Evolutionary conservation across 2,797 vertebrate species (phyloP).

Genomic region (Rhinichthys osculus): DNA sequence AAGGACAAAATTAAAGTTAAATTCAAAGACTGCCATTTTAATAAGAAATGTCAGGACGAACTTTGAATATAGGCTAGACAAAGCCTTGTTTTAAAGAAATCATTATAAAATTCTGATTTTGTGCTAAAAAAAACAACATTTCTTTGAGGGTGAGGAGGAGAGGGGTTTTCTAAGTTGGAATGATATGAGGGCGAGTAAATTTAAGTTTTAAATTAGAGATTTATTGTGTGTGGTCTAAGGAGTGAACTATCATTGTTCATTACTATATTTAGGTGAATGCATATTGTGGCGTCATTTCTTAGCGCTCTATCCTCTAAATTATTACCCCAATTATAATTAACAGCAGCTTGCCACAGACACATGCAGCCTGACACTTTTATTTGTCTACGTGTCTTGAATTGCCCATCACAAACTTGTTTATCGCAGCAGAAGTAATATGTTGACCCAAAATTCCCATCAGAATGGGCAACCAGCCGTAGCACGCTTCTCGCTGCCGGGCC

Average conservation of each 20-base stretch:
- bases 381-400: constrained; percentile 3
- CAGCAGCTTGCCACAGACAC: background rate
- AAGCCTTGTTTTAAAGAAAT: background rate
- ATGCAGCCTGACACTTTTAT: constrained; percentile 3
- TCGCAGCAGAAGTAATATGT: constrained; percentile 19
- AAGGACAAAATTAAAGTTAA: background rate
- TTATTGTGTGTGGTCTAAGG: background rate
- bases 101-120: background rate
- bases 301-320: background rate
- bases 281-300: background rate
- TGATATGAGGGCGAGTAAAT: background rate
- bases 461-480: constrained; percentile 27
- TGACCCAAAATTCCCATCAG: constrained; percentile 43
- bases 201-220: too few species aligned
- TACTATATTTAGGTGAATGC: background rate
- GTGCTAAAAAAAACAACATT: background rate
- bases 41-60: background rate
- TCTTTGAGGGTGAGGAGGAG: too few species aligned
- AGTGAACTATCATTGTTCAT: background rate
- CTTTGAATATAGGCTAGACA: background rate
- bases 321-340: background rate
- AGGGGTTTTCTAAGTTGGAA: background rate
- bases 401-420: constrained; percentile 23
- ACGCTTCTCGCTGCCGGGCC: constrained; percentile 20
- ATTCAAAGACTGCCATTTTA: background rate